A percentile compares a stretch with the other conserved stretches of the same genome.
These are phyloP conservation scores for Ptychobarbus kaznakovi DNA, from an alignment of 2,797 vertebrate species.

Conservation along the genomic window DNA sequence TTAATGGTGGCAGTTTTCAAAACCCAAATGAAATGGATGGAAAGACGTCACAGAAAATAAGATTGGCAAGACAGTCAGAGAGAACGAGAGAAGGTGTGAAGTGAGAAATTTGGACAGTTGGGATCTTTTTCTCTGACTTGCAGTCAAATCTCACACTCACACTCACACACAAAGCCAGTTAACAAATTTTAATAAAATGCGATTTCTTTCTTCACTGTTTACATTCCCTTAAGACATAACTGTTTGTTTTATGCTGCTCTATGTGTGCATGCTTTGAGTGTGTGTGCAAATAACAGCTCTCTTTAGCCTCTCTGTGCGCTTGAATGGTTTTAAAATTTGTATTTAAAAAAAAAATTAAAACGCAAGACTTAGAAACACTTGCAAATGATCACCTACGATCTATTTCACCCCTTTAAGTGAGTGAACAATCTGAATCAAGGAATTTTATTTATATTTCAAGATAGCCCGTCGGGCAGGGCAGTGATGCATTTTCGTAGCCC, in stretches of 20 bases:
- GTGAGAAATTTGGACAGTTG: constrained; percentile 44
- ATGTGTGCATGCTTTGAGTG: too few species aligned
- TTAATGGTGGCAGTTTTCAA: constrained; percentile 53
- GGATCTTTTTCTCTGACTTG: constrained; percentile 38
- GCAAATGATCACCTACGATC: not conserved
- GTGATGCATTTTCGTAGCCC: too few species aligned
- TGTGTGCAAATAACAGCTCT: not conserved
- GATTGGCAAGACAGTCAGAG: constrained; percentile 49
- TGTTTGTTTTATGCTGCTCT: not conserved
- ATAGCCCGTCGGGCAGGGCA: too few species aligned
- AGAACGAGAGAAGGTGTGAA: constrained; percentile 51
- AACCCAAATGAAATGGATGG: constrained; percentile 33
- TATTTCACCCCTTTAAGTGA: not conserved
- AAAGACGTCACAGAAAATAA: constrained; percentile 51
- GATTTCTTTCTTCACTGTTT: not conserved
- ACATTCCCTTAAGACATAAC: not conserved
- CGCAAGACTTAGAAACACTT: not conserved
- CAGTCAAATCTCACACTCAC: constrained; percentile 33
- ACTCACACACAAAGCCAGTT: not conserved
- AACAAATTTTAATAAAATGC: not conserved
- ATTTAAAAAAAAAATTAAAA: too few species aligned
- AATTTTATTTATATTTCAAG: too few species aligned
- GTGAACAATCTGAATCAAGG: too few species aligned
- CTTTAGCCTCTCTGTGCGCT: not conserved
- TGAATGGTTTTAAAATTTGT: not conserved